These are phyloP conservation scores for Brevimyrus niger DNA, from an alignment of 2,113 vertebrate genomes.

Conservation along the genomic window DNA sequence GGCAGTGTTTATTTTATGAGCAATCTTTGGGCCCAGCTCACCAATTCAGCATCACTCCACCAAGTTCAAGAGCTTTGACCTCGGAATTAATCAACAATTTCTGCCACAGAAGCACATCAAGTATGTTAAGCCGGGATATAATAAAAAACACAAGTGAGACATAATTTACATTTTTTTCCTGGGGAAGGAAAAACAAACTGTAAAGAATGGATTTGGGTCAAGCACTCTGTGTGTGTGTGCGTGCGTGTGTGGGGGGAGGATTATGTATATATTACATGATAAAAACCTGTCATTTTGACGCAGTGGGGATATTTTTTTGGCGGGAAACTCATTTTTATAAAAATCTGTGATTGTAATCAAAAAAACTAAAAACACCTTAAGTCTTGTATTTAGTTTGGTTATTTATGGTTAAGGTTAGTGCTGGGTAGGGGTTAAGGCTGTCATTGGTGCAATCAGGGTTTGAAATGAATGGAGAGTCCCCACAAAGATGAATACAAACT, in stretches of 20 bases:
- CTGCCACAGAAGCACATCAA: conserved; percentile 36
- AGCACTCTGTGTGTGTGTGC: conserved; percentile 12
- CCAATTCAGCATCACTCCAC: conserved; percentile 25
- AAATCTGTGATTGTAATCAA: not conserved
- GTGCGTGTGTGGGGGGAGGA: not conserved
- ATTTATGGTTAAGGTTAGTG: not conserved
- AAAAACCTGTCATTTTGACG: not conserved
- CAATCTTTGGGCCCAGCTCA: conserved; percentile 20
- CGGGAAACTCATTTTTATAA: not conserved
- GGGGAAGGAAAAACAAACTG: conserved; percentile 30
- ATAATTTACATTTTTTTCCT: conserved; percentile 38
- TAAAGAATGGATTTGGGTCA: conserved; percentile 29
- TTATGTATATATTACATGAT: not conserved
- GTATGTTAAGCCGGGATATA: conserved; percentile 29
- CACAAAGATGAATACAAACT: not conserved
- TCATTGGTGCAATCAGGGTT: not conserved
- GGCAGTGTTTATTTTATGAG: conserved; percentile 33
- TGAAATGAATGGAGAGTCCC: not conserved
- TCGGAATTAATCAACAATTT: conserved; percentile 33
- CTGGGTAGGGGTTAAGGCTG: not conserved
- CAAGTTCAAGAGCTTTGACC: conserved; percentile 31
- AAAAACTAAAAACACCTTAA: not conserved
- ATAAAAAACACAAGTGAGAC: conserved; percentile 39
- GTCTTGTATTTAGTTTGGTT: not conserved
- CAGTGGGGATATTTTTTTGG: not conserved